Conservation (phyloP, 2,113 vertebrate species). For the Hypanus sabinus region DNA sequence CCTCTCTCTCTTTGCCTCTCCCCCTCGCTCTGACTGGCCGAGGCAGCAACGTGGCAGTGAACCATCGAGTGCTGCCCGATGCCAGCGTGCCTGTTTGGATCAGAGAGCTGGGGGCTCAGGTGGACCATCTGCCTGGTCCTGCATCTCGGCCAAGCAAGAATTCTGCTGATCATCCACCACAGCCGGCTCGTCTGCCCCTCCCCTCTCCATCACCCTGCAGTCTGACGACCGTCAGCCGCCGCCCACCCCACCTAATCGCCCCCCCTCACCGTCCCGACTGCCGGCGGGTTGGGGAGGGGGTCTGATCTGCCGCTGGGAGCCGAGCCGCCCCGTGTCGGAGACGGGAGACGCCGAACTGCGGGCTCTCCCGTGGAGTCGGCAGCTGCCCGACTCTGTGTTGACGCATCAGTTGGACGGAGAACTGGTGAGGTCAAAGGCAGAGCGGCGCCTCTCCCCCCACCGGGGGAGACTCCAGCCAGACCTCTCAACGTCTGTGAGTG, state of each 20-base stretch:
- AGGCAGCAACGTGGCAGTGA: background rate
- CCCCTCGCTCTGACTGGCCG: no score
- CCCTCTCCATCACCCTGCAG: background rate
- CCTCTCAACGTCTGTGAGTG: no score
- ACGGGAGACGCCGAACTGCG: background rate
- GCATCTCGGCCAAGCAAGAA: background rate
- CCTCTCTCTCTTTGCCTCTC: no score
- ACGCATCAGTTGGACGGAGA: background rate
- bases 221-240: background rate
- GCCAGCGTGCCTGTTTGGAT: slow-evolving; percentile 7
- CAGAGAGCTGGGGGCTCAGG: background rate
- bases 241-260: no score
- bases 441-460: no score
- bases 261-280: no score
- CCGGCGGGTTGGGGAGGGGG: no score
- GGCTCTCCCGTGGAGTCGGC: background rate
- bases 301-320: no score
- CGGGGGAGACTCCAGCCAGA: background rate
- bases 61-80: background rate
- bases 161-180: background rate
- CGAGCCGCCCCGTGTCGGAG: no score
- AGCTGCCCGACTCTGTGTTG: background rate
- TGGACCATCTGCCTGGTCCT: background rate
- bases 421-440: background rate
- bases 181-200: background rate